Conservation (phyloP, 2,888 invertebrate genomes). For the Unio pictorum region DNA sequence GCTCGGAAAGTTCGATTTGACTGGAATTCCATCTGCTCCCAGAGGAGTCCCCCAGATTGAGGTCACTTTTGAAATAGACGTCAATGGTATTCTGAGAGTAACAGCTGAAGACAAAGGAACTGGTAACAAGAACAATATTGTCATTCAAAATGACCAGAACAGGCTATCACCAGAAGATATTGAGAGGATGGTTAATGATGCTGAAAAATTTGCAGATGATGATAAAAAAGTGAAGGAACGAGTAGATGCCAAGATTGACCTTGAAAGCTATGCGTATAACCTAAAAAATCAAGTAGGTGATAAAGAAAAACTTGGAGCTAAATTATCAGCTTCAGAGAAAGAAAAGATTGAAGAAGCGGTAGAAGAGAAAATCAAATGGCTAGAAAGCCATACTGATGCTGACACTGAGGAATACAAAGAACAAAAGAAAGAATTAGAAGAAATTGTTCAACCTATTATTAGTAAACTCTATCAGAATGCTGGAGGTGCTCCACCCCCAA, state of each 20-base stretch:
- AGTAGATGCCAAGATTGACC: constrained; percentile 95
- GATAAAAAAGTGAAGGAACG: constrained; percentile 88
- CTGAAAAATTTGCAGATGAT: constrained; percentile 98
- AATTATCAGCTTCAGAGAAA: constrained; percentile 89
- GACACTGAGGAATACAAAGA: constrained; percentile 93
- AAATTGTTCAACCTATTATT: constrained; percentile 95
- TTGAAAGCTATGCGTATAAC: constrained; percentile 94
- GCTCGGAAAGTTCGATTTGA: constrained; percentile 97
- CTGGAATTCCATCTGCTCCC: constrained; percentile 89
- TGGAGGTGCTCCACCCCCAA: constrained; percentile 52
- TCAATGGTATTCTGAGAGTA: constrained; percentile 74
- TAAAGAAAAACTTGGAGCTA: constrained; percentile 96
- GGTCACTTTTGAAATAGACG: constrained; percentile 75
- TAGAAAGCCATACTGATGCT: constrained; percentile 94
- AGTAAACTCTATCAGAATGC: constrained; percentile 94
- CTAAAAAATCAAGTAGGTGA: constrained; percentile 96
- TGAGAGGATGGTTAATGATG: constrained; percentile 98
- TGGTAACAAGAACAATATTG: constrained; percentile 98
- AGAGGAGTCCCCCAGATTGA: constrained; percentile 73
- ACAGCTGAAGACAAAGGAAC: constrained; percentile 99
- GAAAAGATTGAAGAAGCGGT: constrained; percentile 92
- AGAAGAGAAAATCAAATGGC: constrained; percentile 97
- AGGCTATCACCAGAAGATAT: constrained; percentile 97
- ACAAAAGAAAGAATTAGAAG: constrained; percentile 94
- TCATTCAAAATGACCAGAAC: constrained; percentile 98